phyloP scores from a whole-genome alignment of 53 echinoderm and acorn worm species.

The Hippasteria phrygiana region DNA sequence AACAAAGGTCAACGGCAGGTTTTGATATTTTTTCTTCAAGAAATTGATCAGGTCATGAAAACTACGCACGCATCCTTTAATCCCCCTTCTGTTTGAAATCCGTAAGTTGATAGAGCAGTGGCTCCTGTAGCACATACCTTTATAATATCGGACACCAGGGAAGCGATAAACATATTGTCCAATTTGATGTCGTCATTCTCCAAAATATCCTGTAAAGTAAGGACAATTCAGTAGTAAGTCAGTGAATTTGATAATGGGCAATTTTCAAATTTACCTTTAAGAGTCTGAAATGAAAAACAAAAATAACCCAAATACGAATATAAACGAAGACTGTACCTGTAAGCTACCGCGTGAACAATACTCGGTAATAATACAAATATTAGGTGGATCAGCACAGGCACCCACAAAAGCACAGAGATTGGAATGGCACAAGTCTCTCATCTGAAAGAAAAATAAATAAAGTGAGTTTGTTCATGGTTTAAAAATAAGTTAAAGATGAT shows the following conservation, averaged over 20 bases:
- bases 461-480: too few species aligned
- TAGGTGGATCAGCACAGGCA: slow-evolving; percentile 86
- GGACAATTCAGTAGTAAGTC: not conserved
- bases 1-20: too few species aligned
- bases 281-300: not conserved
- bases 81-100: too few species aligned
- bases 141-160: slow-evolving; percentile 86
- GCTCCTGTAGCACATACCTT: slow-evolving; percentile 76
- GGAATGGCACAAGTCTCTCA: slow-evolving; percentile 92
- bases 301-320: not conserved
- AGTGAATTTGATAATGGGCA: too few species aligned
- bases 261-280: too few species aligned
- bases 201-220: slow-evolving; percentile 84
- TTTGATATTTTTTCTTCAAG: too few species aligned
- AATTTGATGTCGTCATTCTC: slow-evolving; percentile 98
- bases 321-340: slow-evolving; percentile 69
- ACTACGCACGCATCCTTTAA: too few species aligned
- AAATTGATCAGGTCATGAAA: too few species aligned
- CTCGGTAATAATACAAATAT: slow-evolving; percentile 87
- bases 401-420: slow-evolving; percentile 90
- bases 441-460: slow-evolving; percentile 49
- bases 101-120: not conserved
- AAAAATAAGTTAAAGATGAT: too few species aligned
- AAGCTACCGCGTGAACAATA: slow-evolving; percentile 92
- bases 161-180: slow-evolving; percentile 98